Conservation (phyloP, 2,888 invertebrate species). For the Torymus auratus region DNA sequence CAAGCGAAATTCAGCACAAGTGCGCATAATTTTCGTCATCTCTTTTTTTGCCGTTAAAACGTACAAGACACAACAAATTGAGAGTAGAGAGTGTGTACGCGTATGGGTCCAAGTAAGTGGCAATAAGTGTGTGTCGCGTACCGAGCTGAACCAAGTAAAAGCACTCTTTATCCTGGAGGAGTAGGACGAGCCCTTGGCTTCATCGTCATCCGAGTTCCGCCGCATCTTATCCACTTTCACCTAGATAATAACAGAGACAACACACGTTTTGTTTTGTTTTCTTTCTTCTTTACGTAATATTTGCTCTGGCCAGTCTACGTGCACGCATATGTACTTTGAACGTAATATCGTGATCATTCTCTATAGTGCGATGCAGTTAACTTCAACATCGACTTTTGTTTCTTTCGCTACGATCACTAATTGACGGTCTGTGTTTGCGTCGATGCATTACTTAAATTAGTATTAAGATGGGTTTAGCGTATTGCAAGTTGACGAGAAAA, state of each 20-base stretch:
- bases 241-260: constrained; percentile 75
- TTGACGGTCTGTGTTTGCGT: no score
- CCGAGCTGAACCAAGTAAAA: constrained; percentile 76
- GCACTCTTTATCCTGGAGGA: constrained; percentile 72
- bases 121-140: constrained; percentile 74
- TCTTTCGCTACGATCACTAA: no score
- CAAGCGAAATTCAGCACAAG: constrained; percentile 33
- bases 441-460: no score
- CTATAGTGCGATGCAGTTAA: no score
- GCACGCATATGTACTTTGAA: neutral
- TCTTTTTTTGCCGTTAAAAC: constrained; percentile 11
- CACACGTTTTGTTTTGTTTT: constrained; percentile 50
- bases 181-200: constrained; percentile 73
- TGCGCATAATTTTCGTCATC: neutral
- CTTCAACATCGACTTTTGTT: no score
- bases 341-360: no score
- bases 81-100: constrained; percentile 67
- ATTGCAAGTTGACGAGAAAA: neutral
- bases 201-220: constrained; percentile 73
- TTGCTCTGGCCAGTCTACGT: constrained; percentile 40
- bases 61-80: constrained; percentile 57
- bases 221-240: constrained; percentile 75
- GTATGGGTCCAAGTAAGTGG: constrained; percentile 75
- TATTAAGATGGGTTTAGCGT: neutral
- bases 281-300: constrained; percentile 48